Evolutionary conservation across 1,140 invertebrate genomes (phyloP).

Genomic region (Solen grandis): DNA sequence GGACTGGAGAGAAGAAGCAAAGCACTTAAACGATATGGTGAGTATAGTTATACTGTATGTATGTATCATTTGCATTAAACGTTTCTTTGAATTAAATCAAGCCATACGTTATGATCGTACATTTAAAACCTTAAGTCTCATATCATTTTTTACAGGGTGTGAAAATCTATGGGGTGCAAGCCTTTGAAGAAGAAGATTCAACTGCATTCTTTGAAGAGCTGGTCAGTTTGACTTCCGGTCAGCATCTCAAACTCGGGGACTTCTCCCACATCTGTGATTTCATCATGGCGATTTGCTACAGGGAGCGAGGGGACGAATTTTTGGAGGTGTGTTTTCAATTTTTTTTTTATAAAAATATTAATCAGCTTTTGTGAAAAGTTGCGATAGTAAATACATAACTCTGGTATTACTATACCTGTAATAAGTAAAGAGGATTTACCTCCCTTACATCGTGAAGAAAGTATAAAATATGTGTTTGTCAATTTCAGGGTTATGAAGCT

Average conservation of each 20-base stretch:
- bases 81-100: neutral
- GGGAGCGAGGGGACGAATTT: constrained; percentile 65
- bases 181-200: constrained; percentile 33
- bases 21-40: constrained; percentile 50
- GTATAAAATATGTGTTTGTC: no score
- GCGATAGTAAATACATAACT: no score
- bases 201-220: constrained; percentile 65
- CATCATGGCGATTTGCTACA: constrained; percentile 74
- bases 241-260: constrained; percentile 65
- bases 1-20: constrained; percentile 74
- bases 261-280: constrained; percentile 69
- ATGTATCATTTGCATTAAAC: neutral
- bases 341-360: no score
- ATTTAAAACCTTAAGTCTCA: neutral
- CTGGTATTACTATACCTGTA: no score
- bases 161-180: constrained; percentile 70
- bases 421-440: no score
- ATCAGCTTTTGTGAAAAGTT: no score
- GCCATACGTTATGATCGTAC: no score
- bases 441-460: no score
- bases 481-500: constrained; percentile 60
- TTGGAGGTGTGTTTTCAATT: constrained; percentile 65
- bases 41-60: constrained; percentile 10
- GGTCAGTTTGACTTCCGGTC: constrained; percentile 64
- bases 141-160: constrained; percentile 64